Base-by-base conservation (phyloP, 2,797 vertebrate genomes). In the Pelodytes ibericus region DNA sequence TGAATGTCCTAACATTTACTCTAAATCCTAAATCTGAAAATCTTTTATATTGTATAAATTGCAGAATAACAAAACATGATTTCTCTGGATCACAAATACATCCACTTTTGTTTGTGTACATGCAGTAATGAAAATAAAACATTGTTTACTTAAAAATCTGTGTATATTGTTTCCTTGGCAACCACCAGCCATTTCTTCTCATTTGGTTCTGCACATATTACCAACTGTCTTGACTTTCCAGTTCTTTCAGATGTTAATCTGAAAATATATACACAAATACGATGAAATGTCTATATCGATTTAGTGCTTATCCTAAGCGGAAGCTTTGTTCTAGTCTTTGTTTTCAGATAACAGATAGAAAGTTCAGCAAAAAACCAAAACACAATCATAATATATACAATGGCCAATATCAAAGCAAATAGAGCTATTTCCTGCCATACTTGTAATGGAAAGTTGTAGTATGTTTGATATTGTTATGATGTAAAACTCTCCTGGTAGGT, bases 111-210 rank as follows among this genome's bases (percentile, higher is more conserved):
- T 58, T 62, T 73, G 64, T 57, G 13, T 33, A 56, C 36, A 51
- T 27, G 69, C 6, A 36, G 39, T 57, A 69, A 30, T 62, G 39
- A 1, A 68, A 67, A 72, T 72, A 72, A 72, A 78, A 51, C n/a
- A 16, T 16, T 62, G 25, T 67, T 67, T 51, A 20, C 27, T 30
- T 30, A 13, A 56, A 22, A 69, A 31, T 15, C 16, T n/a, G 30
- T 56, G 49, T 13, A 15, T n/a, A 22, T 13, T 8, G 7, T 53
- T 53, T 11, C 7, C 36, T 53, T 53, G 20, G 4, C 49, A 53
- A 22, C 18, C 33, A 22, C 18, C 33, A 44, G 41, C 30, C 36
- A 7, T 69, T 24, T 59, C 7, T 66, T 61, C 27, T 39, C 51
- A 59, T 26, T 66, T 59, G 41, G 3, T 8, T 10, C 18, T 47